Evolutionary conservation across 64 coral and sea anemone genomes (phyloP).

Genomic region (Pocillopora verrucosa): DNA sequence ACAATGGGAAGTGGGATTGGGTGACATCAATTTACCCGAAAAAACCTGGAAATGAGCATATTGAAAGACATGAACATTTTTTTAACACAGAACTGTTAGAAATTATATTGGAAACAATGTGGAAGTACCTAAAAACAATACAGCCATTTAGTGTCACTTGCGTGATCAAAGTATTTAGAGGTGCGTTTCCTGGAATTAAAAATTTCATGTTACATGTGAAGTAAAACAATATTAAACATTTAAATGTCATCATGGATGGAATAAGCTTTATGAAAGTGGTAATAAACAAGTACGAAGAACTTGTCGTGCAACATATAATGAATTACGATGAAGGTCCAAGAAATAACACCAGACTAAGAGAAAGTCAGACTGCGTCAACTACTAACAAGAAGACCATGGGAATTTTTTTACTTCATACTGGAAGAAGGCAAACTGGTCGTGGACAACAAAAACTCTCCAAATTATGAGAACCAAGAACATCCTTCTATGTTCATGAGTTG

Average conservation of each 20-base stretch:
- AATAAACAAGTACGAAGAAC: not conserved
- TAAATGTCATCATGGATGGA: not conserved
- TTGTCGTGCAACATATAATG: too few relatives aligned
- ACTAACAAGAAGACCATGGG: not conserved
- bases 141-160: too few relatives aligned
- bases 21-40: not conserved
- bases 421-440: not conserved
- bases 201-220: too few relatives aligned
- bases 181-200: too few relatives aligned
- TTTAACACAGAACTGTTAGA: too few relatives aligned
- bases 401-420: not conserved
- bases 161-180: too few relatives aligned
- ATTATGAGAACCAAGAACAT: not conserved
- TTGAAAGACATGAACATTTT: not conserved
- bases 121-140: not conserved
- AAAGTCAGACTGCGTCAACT: not conserved
- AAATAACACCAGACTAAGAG: not conserved
- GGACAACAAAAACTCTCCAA: not conserved
- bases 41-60: not conserved
- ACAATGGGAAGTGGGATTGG: not conserved
- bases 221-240: too few relatives aligned
- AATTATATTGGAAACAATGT: too few relatives aligned
- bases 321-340: too few relatives aligned
- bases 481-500: not conserved
- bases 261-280: not conserved